phyloP scores from a whole-genome alignment of 2,113 vertebrate species.

The Glaucidium brasilianum region DNA sequence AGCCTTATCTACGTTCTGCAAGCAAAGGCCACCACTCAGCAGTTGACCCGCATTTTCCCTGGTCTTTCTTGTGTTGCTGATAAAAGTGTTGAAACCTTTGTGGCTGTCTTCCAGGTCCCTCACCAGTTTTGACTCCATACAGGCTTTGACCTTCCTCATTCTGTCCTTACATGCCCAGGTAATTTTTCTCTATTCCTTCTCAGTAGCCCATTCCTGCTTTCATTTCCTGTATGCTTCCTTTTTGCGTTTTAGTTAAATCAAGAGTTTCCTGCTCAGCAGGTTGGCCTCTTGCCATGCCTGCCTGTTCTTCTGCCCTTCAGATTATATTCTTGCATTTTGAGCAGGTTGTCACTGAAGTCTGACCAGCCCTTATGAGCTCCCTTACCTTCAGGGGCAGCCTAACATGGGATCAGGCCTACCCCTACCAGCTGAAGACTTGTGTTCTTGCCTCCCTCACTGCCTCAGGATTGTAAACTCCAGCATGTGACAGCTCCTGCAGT shows the following conservation, averaged over 20 bases:
- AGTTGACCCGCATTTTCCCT: background rate
- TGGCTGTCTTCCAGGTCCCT: background rate
- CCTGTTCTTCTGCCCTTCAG: background rate
- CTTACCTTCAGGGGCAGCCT: background rate
- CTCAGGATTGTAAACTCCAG: background rate
- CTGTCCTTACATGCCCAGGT: background rate
- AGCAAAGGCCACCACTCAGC: background rate
- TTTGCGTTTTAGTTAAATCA: background rate
- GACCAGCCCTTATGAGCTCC: background rate
- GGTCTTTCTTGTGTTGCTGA: background rate
- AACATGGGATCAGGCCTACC: background rate
- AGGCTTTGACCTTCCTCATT: background rate
- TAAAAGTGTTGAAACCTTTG: background rate
- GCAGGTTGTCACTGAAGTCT: background rate
- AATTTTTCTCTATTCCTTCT: background rate
- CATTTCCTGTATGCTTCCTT: background rate
- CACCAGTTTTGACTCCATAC: background rate
- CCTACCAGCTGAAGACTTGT: background rate
- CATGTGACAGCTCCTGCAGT: conserved; percentile 23
- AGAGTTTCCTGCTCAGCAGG: background rate
- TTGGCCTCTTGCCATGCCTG: background rate
- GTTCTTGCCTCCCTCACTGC: background rate
- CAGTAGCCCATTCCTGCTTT: background rate
- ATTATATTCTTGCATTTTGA: background rate
- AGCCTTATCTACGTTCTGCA: background rate